Conservation (phyloP, 2,797 vertebrate genomes). For the Eulemur mongoz region DNA sequence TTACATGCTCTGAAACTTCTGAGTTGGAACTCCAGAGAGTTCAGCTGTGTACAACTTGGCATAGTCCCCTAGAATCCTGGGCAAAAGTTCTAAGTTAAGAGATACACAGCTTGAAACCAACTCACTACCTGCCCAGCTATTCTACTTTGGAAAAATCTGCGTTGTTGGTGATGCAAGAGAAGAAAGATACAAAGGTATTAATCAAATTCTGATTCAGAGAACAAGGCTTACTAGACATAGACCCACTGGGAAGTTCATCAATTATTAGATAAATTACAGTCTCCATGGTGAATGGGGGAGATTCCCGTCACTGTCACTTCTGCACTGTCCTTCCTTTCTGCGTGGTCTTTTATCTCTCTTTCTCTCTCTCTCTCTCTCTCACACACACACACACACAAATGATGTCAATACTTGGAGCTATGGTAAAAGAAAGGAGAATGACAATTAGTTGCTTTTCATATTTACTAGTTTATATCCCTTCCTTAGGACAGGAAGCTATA, state of each 20-base stretch:
- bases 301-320: not conserved
- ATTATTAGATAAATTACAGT: not conserved
- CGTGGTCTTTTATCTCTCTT: not conserved
- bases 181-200: not conserved
- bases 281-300: not conserved
- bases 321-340: not conserved
- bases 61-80: not conserved
- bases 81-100: not conserved
- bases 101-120: not conserved
- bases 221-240: not conserved
- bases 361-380: not conserved
- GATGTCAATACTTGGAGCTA: not conserved
- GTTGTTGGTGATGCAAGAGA: not conserved
- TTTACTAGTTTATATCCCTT: conserved; percentile 36
- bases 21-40: not conserved
- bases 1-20: not conserved
- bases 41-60: not conserved
- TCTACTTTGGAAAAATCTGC: not conserved
- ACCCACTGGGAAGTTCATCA: not conserved
- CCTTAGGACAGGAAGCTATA: conserved; percentile 56
- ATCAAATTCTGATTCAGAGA: not conserved
- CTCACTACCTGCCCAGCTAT: not conserved
- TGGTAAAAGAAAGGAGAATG: conserved; percentile 19
- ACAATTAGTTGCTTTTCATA: not conserved
- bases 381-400: not conserved